Base-by-base conservation (phyloP, 2,113 vertebrate genomes). In the Neopipo cinnamomea region DNA sequence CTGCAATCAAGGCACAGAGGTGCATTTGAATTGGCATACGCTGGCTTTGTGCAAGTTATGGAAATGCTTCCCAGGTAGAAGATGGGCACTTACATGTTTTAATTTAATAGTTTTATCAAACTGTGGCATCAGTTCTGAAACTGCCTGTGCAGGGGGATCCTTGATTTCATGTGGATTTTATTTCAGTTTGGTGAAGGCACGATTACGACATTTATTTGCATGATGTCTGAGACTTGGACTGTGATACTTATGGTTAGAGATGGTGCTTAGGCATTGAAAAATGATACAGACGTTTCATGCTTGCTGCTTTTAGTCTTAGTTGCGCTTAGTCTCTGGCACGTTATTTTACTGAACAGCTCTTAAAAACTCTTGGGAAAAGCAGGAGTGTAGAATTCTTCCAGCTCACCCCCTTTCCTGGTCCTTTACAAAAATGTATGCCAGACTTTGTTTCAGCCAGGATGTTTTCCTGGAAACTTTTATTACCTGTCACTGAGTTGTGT, bases 1-100 rank as follows among this genome's bases (percentile, higher is more conserved):
- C 98, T 99, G 88, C 99, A 99, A 66, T 99, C 99, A 52, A 99
- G 99, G 83, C 99, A 99, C 96, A 98, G 99, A 88, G 99, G 99
- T 50, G 99, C 99, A 42, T 99, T 99, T 97, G 99, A 99, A 95
- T 93, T 99, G 97, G 99, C 99, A 27, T 99, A 99, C 5, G 98
- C 99, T 97, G 99, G 99, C 86, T 99, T 99, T 78, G 98, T 99
- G 56, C 99, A 98, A 47, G 99, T 99, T 81, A 99, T 98, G 4
- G 99, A 99, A 96, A 98, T 98, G 97, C 98, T 99, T 55, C 98
- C 98, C 98, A 99, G 99, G 99, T 98, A 98, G 95, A 93, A 91
- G 33, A 82, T 53, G 50, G 44, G 39, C 81, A 94, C 14, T 3
- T 66, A 2, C 11, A 7, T 39, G 14, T 42, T 89, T 89, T 73